Evolutionary conservation across 2,888 invertebrate species (phyloP).

Genomic region (Acronicta psi): DNA sequence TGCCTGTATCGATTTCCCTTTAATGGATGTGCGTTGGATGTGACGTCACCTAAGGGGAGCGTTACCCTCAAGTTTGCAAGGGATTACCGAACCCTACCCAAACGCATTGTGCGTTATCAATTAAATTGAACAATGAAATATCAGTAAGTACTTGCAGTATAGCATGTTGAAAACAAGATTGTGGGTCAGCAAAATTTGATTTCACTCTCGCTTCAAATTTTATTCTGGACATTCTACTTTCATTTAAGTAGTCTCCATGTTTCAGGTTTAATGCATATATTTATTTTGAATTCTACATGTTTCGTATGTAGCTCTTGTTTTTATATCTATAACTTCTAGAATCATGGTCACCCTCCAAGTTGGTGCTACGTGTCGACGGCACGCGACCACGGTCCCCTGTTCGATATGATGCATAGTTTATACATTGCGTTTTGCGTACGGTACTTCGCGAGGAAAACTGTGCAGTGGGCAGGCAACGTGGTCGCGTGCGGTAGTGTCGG

Average conservation of each 20-base stretch:
- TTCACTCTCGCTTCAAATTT: no score
- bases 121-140: slow-evolving; percentile 9
- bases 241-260: no score
- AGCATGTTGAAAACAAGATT: not conserved
- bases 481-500: slow-evolving; percentile 13
- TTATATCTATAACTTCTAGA: not conserved
- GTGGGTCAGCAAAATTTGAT: not conserved
- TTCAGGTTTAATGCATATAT: no score
- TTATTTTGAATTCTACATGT: no score
- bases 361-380: slow-evolving; percentile 21
- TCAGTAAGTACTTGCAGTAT: no score
- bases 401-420: no score
- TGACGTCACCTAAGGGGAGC: slow-evolving; percentile 37
- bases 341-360: slow-evolving; percentile 20
- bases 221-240: not conserved
- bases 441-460: slow-evolving; percentile 10
- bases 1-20: slow-evolving; percentile 36
- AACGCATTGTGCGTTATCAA: slow-evolving; percentile 20
- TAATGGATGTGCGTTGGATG: slow-evolving; percentile 18
- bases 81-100: slow-evolving; percentile 12
- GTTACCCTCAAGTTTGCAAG: slow-evolving; percentile 24
- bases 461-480: slow-evolving; percentile 20
- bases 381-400: slow-evolving; percentile 27
- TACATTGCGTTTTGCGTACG: slow-evolving; percentile 46
- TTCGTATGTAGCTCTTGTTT: no score